Base-by-base conservation (phyloP, 2,888 invertebrate genomes). In the Archips xylosteana region DNA sequence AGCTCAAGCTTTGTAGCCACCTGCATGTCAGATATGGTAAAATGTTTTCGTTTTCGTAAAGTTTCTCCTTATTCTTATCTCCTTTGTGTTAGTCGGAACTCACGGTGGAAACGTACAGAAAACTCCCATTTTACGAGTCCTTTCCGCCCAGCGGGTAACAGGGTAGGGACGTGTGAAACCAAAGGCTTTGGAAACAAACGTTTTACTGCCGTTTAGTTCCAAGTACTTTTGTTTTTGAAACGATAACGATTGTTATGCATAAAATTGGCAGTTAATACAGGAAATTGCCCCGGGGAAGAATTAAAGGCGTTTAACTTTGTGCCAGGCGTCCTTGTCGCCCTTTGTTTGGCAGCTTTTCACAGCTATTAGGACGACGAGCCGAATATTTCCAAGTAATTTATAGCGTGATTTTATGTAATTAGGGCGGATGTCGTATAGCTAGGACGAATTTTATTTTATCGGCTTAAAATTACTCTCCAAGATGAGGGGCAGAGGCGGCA, bases 361-460 rank as follows among this genome's bases (percentile, higher is more conserved):
- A 81, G 86, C 85, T 84, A 85, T 88, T 86, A 88, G 82, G 83
- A 82, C 83, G 82, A 83, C 78, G 79, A 83, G 81, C 80, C 84
- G 84, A 89, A 90, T 89, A 88, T 91, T 92, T 88, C 78, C 83
- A 75, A 87, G 86, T 86, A 89, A 90, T 92, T 91, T 90, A 89
- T 88, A 85, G 85, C 87, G 86, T 89, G 87, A 91, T 91, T 91
- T 90, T 85, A 86, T 86, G 85, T 90, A 91, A 92, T 93, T 89
- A 89, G 86, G 83, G 86, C 86, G 84, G 86, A 88, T 88, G 88
- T 89, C 87, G 86, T 86, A 82, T 85, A 85, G 85, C 87, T 83
- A 80, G 80, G 83, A 82, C 84, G 87, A 89, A 92, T 92, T 92
- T 92, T 92, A 92, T 92, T 92, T 92, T 92, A 94, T 93, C 92